Base-by-base conservation (phyloP, 2,113 vertebrate genomes). In the Tragelaphus buxtoni region DNA sequence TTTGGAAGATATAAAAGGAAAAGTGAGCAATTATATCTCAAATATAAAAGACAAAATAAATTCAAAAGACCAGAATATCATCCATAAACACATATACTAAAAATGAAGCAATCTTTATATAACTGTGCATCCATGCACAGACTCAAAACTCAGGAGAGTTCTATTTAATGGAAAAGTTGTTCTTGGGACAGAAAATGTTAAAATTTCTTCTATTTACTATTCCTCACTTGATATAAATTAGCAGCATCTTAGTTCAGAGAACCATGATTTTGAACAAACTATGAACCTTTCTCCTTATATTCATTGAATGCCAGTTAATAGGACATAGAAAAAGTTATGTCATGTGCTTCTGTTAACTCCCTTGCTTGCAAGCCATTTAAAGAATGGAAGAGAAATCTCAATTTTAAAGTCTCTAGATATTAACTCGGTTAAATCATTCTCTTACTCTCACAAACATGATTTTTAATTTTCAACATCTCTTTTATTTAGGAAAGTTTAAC, bases 311-410 rank as follows among this genome's bases (percentile, higher is more conserved):
- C 20, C 61, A 94, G 76, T 86, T 76, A 69, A 92, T 39, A 82
- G 51, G 10, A 91, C 35, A 94, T 51, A 94, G 72, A 30, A 90
- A 90, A 97, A 82, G 85, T 32, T 88, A 95, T 86, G 17, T n/a
- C 76, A 61, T 60, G 32, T 90, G 83, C 92, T 96, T 96, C 89
- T 96, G 53, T 94, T 98, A 97, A 96, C 7, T 88, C 47, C 8
- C 20, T 61, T 72, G 4, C 32, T 88, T 96, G 42, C 28, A 88
- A 95, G 12, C 45, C 61, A 94, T 88, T 94, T 87, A 24, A 96
- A 94, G 65, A 96, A 95, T 84, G 0, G 0, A 93, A 93, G 28
- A 32, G 24, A 97, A 96, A 96, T 95, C 60, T 72, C 88, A 88
- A 9, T 90, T 88, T 80, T 55, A 18, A 10, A 72, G 35, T 96